These are phyloP conservation scores for Anguilla obscura DNA, from an alignment of 2,797 vertebrate genomes.

Conservation along the genomic window DNA sequence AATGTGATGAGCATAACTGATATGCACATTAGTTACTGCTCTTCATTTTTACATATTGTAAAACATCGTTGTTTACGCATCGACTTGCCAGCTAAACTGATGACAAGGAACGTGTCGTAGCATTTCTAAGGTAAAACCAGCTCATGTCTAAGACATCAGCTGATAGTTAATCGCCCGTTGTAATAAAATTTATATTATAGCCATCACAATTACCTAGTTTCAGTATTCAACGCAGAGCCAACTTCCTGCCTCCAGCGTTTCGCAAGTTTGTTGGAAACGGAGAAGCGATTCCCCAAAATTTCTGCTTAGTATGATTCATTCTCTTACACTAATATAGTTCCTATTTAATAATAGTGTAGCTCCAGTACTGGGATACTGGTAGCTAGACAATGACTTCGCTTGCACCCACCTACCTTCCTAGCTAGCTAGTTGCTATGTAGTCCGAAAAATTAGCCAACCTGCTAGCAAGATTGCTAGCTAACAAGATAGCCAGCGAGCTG, in stretches of 20 bases:
- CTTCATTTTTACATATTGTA: not conserved
- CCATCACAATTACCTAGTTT: slow-evolving; percentile 24
- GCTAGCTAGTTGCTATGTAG: not conserved
- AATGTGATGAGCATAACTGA: not conserved
- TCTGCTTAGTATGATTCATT: slow-evolving; percentile 39
- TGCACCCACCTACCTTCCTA: slow-evolving; percentile 10
- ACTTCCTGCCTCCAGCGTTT: slow-evolving; percentile 55
- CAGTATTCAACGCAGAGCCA: slow-evolving; percentile 40
- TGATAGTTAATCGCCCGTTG: not conserved
- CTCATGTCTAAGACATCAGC: not conserved
- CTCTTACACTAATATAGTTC: not conserved
- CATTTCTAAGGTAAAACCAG: not conserved
- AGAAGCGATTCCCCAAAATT: slow-evolving; percentile 33
- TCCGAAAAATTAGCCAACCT: slow-evolving; percentile 15
- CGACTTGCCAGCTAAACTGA: not conserved
- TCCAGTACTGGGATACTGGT: not conserved
- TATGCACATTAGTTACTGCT: not conserved
- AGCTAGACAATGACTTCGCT: slow-evolving; percentile 14
- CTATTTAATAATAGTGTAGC: not conserved
- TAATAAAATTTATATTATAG: not conserved
- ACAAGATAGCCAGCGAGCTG: slow-evolving; percentile 15
- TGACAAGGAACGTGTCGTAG: not conserved
- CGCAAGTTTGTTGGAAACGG: slow-evolving; percentile 48
- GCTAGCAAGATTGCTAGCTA: slow-evolving; percentile 19
- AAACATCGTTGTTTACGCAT: slow-evolving; percentile 8